Base-by-base conservation (phyloP, 2,113 vertebrate species). In the Corvus hawaiiensis region DNA sequence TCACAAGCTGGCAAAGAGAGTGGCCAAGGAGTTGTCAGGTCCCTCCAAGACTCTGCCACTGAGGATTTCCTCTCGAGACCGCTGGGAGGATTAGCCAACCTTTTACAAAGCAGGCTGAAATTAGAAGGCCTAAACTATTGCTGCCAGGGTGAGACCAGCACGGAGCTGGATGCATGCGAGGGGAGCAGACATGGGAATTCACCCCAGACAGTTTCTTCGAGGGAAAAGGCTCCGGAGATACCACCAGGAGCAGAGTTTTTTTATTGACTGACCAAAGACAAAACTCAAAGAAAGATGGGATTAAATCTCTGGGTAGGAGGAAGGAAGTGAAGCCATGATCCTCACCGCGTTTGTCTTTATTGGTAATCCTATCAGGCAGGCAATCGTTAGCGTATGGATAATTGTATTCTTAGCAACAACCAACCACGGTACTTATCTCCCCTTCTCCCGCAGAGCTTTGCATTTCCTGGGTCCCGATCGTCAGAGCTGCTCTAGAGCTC, bases 351-450 rank as follows among this genome's bases (percentile, higher is more conserved):
- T 94, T 90, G 76, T 94, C 94, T 88, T 91, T 84, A 73, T 52
- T 30, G 61, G 48, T 97, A 97, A 97, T 97, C 96, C 94, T 92
- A 94, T 96, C 96, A 96, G 94, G 85, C 76, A 20, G 71, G 69
- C 81, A 37, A 82, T 94, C 48, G 4, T 87, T 87, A 86, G 90
- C 43, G 2, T 84, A 23, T 39, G 87, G 91, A 41, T 80, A 90
- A 79, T 55, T 77, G 90, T 94, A 94, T 95, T 97, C 94, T 97
- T 94, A 96, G 96, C 76, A 97, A 97, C 92, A 77, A 86, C 69
- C 76, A 59, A 1, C 32, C 84, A 24, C 1, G 32, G 67, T 37
- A 46, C 79, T 95, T 87, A 84, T 30, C 94, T 51, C 48, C 87
- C 81, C 92, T 66, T 49, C 71, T 64, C 73, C 89, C 16, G 13